These are phyloP conservation scores for Cryptoblepharus egeriae DNA, from an alignment of 2,797 vertebrate species.

Conservation along the genomic window DNA sequence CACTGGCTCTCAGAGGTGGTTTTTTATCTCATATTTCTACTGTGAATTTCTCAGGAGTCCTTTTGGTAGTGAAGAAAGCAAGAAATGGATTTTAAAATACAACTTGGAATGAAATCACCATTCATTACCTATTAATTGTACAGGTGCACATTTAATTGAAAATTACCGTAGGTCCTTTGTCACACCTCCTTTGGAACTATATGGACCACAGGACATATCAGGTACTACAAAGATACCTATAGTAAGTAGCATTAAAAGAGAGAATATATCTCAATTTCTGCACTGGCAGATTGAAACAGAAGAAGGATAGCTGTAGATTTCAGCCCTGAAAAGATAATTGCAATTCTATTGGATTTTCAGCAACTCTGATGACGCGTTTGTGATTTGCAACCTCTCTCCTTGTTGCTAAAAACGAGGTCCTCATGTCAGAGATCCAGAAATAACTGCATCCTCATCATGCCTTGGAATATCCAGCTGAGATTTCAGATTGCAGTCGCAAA, in stretches of 20 bases:
- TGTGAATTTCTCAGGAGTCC: background rate
- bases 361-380: conserved; percentile 3
- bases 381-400: conserved; percentile 31
- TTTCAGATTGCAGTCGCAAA: conserved; percentile 37
- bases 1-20: no score
- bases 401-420: conserved; percentile 37
- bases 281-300: conserved; percentile 3
- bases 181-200: background rate
- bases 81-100: background rate
- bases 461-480: conserved; percentile 61
- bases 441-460: conserved; percentile 54
- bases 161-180: background rate
- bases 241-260: background rate
- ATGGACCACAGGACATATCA: background rate
- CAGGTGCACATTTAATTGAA: background rate
- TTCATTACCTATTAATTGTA: background rate
- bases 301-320: background rate
- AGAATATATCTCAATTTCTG: background rate
- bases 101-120: background rate
- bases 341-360: conserved; percentile 32
- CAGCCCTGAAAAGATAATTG: background rate
- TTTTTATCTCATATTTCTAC: background rate
- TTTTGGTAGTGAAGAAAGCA: background rate
- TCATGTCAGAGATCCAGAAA: conserved; percentile 54
- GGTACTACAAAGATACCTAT: background rate